Evolutionary conservation across 2,888 invertebrate species (phyloP), one percentile per base, ranked within the genome.

Genomic region (Patella caerulea): DNA sequence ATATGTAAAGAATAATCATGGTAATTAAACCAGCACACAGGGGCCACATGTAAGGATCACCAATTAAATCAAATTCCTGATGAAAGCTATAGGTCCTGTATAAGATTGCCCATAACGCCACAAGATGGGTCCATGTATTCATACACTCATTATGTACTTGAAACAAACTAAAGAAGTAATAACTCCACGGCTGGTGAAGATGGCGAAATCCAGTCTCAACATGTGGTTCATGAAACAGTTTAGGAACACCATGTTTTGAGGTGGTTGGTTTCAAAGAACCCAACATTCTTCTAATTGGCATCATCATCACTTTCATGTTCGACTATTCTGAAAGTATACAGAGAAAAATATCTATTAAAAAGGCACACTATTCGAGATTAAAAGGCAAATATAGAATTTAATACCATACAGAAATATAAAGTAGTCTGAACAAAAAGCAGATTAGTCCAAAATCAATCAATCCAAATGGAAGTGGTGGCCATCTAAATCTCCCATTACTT

Each of bases 81-180:
- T 84, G 84, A 75, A 89, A 86, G 29, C 82, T 79, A n/a, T 82
- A 75, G 59, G 86, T 76, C 29, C 82, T 77, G 3, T 84, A 71
- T 56, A 88, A 80, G 5, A 87, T 77, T 9, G 88, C 79, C 65
- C 87, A 59, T 14, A 84, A 81, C 19, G 87, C 88, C 29, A 90
- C 76, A 24, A 91, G 79, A 74, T 91, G 91, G n/a, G 91, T 90
- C 91, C 91, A 91, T 15, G 87, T 85, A 77, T 91, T 91, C 86
- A 91, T 86, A 70, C 90, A 88, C 81, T 91, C 91, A 81, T 91
- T 91, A 79, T 91, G 91, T 74, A 88, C 82, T 83, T 90, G 90
- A 75, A 91, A 90, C 9, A 90, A 79, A 75, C 90, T 91, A 65
- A 83, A 81, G 24, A 89, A 74, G 81, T 91, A 91, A 83, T 89